Percentiles rank a stretch among this genome's conserved stretches.
Conservation (phyloP, 2,888 invertebrate species). For the Keiferia lycopersicella region DNA sequence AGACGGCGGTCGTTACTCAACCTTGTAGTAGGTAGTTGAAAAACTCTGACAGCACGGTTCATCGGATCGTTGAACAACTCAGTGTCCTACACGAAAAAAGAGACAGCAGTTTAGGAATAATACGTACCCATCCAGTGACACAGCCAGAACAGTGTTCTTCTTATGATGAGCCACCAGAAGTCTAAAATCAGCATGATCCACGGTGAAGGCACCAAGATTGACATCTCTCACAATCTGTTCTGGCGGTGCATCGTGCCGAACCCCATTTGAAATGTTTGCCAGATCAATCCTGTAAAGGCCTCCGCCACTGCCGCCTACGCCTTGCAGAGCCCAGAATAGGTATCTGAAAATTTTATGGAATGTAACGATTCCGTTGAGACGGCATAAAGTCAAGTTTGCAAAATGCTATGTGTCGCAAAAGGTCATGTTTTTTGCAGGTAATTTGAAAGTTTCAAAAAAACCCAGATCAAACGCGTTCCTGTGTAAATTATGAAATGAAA, state of each 20-base stretch:
- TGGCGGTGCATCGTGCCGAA: slow-evolving; percentile 85
- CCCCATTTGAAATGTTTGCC: slow-evolving; percentile 87
- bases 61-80: too few relatives aligned
- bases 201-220: slow-evolving; percentile 89
- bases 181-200: slow-evolving; percentile 91
- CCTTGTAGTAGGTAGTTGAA: too few relatives aligned
- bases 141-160: slow-evolving; percentile 89
- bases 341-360: slow-evolving; percentile 76
- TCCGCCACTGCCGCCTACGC: slow-evolving; percentile 50
- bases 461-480: too few relatives aligned
- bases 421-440: too few relatives aligned
- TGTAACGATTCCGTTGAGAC: not conserved
- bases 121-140: slow-evolving; percentile 90
- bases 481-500: too few relatives aligned
- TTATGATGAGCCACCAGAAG: slow-evolving; percentile 88
- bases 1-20: too few relatives aligned
- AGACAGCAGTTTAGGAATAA: not conserved
- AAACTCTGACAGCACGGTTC: too few relatives aligned
- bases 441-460: too few relatives aligned
- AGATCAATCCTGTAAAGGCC: slow-evolving; percentile 90
- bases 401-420: not conserved
- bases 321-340: slow-evolving; percentile 88
- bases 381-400: too few relatives aligned
- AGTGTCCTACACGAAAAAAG: too few relatives aligned
- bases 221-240: slow-evolving; percentile 84